Evolutionary conservation across 2,113 vertebrate species (phyloP).

Genomic region (Nestor notabilis): DNA sequence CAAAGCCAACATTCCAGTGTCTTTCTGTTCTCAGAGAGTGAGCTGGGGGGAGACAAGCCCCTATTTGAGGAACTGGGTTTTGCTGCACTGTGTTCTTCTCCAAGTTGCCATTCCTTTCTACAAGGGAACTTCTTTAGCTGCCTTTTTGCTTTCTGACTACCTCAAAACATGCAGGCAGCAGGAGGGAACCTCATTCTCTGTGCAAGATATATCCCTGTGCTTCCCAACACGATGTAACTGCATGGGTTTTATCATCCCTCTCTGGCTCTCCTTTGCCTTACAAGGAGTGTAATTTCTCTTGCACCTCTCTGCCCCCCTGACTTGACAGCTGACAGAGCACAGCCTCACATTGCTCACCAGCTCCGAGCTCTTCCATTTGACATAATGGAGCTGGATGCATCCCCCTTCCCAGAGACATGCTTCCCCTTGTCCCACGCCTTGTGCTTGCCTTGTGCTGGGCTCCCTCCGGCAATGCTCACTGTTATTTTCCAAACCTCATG

Average conservation of each 20-base stretch:
- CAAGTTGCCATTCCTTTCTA: neutral
- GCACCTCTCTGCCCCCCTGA: conserved; percentile 21
- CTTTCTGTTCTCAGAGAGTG: neutral
- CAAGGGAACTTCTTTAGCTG: neutral
- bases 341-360: conserved; percentile 43
- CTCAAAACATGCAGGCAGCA: neutral
- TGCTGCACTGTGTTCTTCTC: neutral
- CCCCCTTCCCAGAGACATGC: accelerated
- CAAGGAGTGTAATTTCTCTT: conserved; percentile 53
- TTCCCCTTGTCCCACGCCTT: neutral
- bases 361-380: neutral
- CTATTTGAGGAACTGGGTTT: neutral
- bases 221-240: accelerated
- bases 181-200: neutral
- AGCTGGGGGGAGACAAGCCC: neutral
- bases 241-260: neutral
- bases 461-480: neutral
- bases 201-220: neutral
- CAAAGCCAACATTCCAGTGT: neutral
- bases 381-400: neutral
- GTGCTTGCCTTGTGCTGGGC: neutral
- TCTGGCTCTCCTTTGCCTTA: conserved; percentile 58
- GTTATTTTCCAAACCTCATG: neutral
- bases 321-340: conserved; percentile 71
- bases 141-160: neutral